A percentile compares a stretch with the other conserved stretches of the same genome.
These are phyloP conservation scores for Nautilus pompilius DNA, from an alignment of 1,140 invertebrate genomes.

Conservation along the genomic window DNA sequence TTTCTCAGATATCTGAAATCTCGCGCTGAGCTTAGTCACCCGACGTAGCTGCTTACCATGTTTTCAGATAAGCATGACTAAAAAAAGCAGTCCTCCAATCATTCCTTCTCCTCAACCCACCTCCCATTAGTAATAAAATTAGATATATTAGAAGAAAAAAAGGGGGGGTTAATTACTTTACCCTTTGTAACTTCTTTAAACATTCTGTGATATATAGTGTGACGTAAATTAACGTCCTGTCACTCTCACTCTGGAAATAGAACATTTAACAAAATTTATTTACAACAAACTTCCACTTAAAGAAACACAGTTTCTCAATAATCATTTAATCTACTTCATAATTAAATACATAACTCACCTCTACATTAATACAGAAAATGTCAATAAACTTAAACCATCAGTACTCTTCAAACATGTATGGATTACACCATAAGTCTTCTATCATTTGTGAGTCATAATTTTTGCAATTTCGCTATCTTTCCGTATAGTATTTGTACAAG, in stretches of 20 bases:
- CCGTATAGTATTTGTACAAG: no score
- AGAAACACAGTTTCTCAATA: neutral
- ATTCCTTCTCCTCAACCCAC: no score
- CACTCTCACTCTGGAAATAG: constrained; percentile 79
- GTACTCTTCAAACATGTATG: neutral
- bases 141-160: neutral
- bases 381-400: neutral
- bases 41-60: no score
- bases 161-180: constrained; percentile 26
- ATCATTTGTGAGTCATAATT: no score
- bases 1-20: no score
- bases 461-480: no score
- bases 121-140: constrained; percentile 3
- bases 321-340: neutral
- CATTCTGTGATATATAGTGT: constrained; percentile 99
- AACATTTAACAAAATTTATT: constrained; percentile 14
- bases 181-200: constrained; percentile 87
- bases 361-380: neutral
- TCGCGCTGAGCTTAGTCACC: no score
- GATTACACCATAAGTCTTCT: neutral
- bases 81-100: no score
- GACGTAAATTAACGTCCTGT: constrained; percentile 94
- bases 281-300: neutral
- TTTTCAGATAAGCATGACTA: no score
- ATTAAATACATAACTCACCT: neutral